These are phyloP conservation scores for Leptura quadrifasciata DNA, from an alignment of 2,888 invertebrate genomes.

Conservation along the genomic window DNA sequence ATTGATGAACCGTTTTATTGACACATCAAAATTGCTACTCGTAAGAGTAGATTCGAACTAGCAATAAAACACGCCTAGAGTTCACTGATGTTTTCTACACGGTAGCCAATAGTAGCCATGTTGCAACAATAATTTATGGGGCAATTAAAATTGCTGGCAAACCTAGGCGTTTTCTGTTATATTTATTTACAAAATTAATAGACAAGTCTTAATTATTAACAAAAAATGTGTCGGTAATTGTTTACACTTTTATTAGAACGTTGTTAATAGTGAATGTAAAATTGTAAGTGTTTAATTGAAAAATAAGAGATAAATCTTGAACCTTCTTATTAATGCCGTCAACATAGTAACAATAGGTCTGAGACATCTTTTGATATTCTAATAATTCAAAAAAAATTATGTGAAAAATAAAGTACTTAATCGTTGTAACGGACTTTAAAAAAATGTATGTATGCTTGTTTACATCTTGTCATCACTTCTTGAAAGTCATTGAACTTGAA, in stretches of 20 bases:
- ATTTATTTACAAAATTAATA: constrained; percentile 37
- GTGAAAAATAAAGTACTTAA: background rate
- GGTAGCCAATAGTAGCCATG: constrained; percentile 67
- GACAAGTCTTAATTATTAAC: background rate
- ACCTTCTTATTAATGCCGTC: background rate
- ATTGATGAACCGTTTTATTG: no score
- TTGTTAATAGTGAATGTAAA: background rate
- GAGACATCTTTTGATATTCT: background rate
- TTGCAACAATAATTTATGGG: constrained; percentile 63
- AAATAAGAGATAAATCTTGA: background rate
- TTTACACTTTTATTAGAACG: background rate
- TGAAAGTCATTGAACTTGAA: constrained; percentile 56
- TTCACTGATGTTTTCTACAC: no score
- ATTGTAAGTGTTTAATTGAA: background rate
- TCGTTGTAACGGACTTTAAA: constrained; percentile 30
- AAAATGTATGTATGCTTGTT: constrained; percentile 45
- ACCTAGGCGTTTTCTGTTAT: constrained; percentile 57
- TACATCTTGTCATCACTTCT: constrained; percentile 54
- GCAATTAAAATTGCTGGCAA: constrained; percentile 62
- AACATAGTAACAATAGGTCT: constrained; percentile 1
- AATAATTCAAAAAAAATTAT: constrained; percentile 2
- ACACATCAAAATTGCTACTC: no score
- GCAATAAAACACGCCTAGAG: no score
- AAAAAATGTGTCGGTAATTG: constrained; percentile 5
- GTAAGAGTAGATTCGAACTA: no score